A percentile compares a stretch with the other conserved stretches of the same genome.
Conservation (phyloP, 2,113 vertebrate species). For the Onychorhynchus coronatus region DNA sequence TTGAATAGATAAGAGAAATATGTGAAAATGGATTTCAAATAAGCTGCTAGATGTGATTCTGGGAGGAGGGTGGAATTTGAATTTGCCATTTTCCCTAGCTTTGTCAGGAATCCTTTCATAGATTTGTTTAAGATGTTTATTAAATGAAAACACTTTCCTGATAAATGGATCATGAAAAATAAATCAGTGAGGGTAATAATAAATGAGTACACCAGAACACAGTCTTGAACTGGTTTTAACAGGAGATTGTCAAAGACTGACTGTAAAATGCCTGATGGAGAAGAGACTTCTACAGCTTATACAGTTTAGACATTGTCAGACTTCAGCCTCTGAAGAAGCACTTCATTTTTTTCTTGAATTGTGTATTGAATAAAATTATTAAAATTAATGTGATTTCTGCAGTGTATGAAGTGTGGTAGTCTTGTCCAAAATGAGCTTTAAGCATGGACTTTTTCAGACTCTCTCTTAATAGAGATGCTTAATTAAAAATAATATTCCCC, state of each 20-base stretch:
- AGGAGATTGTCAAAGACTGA: not conserved
- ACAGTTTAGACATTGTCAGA: not conserved
- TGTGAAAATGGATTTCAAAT: slow-evolving; percentile 52
- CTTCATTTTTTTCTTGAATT: not conserved
- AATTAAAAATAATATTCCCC: not conserved
- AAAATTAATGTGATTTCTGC: not conserved
- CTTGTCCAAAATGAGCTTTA: not conserved
- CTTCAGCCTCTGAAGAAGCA: not conserved
- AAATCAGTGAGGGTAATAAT: not conserved
- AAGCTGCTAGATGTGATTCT: slow-evolving; percentile 31
- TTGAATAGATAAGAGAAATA: slow-evolving; percentile 62
- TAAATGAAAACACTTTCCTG: slow-evolving; percentile 40
- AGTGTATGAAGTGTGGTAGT: not conserved
- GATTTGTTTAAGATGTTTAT: slow-evolving; percentile 40
- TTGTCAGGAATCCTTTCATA: not conserved
- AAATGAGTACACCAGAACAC: not conserved
- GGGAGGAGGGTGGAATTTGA: slow-evolving; percentile 12
- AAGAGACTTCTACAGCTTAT: not conserved
- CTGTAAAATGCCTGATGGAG: not conserved
- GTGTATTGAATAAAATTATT: not conserved
- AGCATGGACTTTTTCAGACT: not conserved
- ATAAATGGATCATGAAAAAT: slow-evolving; percentile 30
- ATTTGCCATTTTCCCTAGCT: not conserved
- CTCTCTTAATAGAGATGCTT: not conserved
- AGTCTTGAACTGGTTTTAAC: slow-evolving; percentile 1